These are phyloP conservation scores for Podiceps cristatus DNA, from an alignment of 2,113 vertebrate species.

Conservation along the genomic window DNA sequence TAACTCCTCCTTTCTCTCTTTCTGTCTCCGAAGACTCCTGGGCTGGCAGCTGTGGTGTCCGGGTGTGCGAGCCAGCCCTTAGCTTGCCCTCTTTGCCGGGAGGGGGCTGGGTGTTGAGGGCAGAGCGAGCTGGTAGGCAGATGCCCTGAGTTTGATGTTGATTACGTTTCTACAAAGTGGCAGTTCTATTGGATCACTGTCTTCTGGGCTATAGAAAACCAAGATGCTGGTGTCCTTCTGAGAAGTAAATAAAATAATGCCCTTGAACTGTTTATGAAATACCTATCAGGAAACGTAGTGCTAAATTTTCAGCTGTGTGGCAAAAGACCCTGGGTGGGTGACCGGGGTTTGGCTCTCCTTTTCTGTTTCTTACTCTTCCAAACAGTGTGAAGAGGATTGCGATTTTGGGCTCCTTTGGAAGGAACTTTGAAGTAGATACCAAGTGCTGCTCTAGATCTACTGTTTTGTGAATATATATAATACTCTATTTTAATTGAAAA, in stretches of 20 bases:
- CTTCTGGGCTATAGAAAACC: not conserved
- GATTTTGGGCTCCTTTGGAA: not conserved
- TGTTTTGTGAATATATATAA: not conserved
- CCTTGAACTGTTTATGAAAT: not conserved
- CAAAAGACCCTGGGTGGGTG: not conserved
- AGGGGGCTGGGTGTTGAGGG: not conserved
- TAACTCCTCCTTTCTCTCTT: not conserved
- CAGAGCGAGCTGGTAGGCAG: fast-evolving
- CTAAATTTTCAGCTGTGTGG: not conserved
- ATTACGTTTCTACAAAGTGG: fast-evolving
- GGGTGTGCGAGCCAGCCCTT: not conserved
- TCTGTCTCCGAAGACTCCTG: not conserved
- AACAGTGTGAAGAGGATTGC: no score
- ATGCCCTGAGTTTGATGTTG: not conserved
- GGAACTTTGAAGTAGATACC: not conserved
- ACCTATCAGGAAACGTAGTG: not conserved
- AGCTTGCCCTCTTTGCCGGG: not conserved
- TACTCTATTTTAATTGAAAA: not conserved
- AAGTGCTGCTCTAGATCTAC: not conserved
- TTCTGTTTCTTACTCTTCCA: not conserved
- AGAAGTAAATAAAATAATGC: not conserved
- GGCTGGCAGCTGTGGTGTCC: not conserved
- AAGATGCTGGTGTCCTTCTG: not conserved
- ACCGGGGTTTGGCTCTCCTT: not conserved
- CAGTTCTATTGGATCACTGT: not conserved